phyloP scores from a whole-genome alignment of 2,797 vertebrate species.

The Phrynocephalus forsythii region DNA sequence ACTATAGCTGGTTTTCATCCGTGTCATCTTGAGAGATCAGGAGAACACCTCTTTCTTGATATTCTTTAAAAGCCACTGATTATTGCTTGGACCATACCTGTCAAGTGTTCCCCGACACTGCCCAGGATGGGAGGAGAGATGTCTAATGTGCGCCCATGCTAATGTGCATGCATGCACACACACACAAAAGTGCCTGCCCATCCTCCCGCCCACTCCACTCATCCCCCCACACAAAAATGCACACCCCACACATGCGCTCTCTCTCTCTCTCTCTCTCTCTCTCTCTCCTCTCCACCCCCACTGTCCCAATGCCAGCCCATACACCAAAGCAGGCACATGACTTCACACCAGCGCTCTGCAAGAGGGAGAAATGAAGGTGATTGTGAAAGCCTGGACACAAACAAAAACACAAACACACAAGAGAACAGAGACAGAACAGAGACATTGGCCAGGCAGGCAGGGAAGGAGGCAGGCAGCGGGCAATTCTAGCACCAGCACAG shows the following conservation, averaged over 20 bases:
- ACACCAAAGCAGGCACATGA: slow-evolving; percentile 69
- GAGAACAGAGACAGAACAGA: neutral
- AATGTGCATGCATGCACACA: no score
- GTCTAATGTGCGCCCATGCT: no score
- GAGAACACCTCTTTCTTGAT: neutral
- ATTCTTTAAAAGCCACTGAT: neutral
- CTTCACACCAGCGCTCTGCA: slow-evolving; percentile 42
- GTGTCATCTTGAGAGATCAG: neutral
- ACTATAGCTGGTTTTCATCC: neutral
- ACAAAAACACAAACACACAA: neutral
- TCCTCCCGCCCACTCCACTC: no score
- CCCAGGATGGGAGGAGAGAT: no score
- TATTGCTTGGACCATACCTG: no score
- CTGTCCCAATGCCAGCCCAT: no score
- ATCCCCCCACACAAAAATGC: no score
- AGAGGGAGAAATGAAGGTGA: slow-evolving; percentile 59
- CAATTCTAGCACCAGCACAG: neutral
- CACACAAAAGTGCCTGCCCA: no score
- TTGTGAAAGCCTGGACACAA: neutral
- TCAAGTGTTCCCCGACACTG: no score
- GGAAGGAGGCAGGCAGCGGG: neutral
- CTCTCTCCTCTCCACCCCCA: neutral
- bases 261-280: neutral
- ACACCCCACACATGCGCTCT: no score
- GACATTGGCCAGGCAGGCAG: neutral